Conservation (phyloP, 2,888 invertebrate genomes). For the Rhodophaea formosa region DNA sequence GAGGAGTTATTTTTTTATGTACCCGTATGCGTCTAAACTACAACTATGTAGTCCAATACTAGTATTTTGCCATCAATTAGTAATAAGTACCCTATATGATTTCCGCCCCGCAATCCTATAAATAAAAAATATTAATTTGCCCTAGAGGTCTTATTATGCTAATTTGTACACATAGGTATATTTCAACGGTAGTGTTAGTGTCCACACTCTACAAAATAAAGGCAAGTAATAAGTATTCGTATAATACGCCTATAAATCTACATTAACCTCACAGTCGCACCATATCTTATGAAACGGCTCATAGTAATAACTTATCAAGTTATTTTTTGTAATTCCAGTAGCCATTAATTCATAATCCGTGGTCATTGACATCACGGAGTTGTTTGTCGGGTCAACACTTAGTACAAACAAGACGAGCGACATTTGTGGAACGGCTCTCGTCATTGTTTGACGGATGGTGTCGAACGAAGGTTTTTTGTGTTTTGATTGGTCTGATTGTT, state of each 20-base stretch:
- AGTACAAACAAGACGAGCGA: not conserved
- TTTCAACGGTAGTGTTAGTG: too few species aligned
- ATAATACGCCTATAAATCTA: not conserved
- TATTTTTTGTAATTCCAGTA: slow-evolving; percentile 3
- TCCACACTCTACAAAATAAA: too few species aligned
- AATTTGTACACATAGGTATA: too few species aligned
- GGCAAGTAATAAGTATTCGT: not conserved
- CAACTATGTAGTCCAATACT: too few species aligned
- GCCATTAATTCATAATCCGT: slow-evolving; percentile 1
- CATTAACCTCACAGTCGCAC: not conserved
- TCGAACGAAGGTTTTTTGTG: not conserved
- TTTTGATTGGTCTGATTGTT: not conserved
- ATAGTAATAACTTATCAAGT: not conserved
- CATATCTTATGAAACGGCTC: not conserved
- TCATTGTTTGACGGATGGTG: slow-evolving; percentile 9
- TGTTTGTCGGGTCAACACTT: slow-evolving; percentile 4
- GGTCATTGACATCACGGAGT: slow-evolving; percentile 9
- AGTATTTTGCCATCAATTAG: too few species aligned
- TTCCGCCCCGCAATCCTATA: too few species aligned
- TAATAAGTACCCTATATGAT: too few species aligned
- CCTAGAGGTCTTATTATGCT: too few species aligned
- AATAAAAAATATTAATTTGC: too few species aligned
- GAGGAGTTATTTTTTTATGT: too few species aligned
- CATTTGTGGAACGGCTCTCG: slow-evolving; percentile 5
- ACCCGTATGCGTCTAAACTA: too few species aligned